Base-by-base conservation (phyloP, 2,888 invertebrate species). In the Mesochorus sp. region DNA sequence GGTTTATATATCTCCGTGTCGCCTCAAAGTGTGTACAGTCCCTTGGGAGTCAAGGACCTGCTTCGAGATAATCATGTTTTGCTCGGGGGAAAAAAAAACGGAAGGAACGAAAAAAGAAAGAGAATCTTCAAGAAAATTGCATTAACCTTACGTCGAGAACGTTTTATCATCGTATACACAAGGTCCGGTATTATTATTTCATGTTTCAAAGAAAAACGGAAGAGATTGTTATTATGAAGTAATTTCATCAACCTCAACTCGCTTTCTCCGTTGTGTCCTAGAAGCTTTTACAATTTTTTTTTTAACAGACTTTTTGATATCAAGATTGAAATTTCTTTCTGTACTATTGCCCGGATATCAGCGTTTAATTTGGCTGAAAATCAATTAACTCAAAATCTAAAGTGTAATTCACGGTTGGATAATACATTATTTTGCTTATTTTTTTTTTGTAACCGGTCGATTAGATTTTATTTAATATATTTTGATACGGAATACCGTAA, bases 61-160 rank as follows among this genome's bases (percentile, higher is more conserved):
- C 78, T 78, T 51, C 64, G 44, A 51, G 64, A 74, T 78, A 78
- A 78, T 78, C 74, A 78, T 74, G 64, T 78, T 78, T 74, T 37
- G 34, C 49, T 37, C 44, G 37, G 42, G 59, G 21, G 19, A 26
- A 24, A 19, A 14, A 47, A 34, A 34, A n/a, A 34, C 57, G 37
- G 31, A 34, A 59, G 26, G 14, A 51, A n/a, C 17, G 39, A 55
- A 24, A 57, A 14, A 34, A 3, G 53, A 44, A 59, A 57, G 14
- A 19, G 12, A 28, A 57, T 51, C 19, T 59, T 51, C 8, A 37
- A 61, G 64, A 31, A 74, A 78, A 78, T 78, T 64, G 78, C 78
- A 70, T 78, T 74, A 78, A 59, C 78, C 74, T 78, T 64, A 51
- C 55, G 73, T 64, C 47, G 51, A 73, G 57, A 68, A 62, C 55